Conservation (phyloP, 2,797 vertebrate genomes). For the Dryobates pubescens region DNA sequence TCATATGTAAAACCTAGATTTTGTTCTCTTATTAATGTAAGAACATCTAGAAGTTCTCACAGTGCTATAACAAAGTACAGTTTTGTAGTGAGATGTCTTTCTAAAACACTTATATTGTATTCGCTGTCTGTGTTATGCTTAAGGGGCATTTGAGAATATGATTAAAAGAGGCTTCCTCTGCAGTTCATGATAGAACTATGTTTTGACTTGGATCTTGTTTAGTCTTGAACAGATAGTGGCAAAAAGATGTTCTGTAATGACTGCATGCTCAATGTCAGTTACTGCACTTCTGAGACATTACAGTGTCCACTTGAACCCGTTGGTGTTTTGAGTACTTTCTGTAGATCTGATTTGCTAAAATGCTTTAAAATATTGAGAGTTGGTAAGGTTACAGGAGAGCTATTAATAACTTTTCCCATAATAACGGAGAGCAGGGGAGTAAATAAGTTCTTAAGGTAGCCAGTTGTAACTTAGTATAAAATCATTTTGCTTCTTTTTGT, state of each 20-base stretch:
- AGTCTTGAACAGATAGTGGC: not conserved
- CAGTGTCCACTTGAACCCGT: not conserved
- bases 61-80: not conserved
- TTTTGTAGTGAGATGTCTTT: not conserved
- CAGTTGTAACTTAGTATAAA: not conserved
- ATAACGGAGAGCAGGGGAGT: not conserved
- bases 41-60: not conserved
- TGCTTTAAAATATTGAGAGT: not conserved
- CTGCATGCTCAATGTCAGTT: not conserved
- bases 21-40: not conserved
- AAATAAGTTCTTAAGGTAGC: not conserved
- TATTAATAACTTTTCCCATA: not conserved
- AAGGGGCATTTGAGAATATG: not conserved
- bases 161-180: not conserved
- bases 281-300: not conserved
- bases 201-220: not conserved
- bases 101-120: not conserved
- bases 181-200: not conserved
- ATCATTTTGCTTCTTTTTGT: not conserved
- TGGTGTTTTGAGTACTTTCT: not conserved
- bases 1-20: not conserved
- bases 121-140: not conserved
- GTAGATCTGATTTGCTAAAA: not conserved
- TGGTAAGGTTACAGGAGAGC: not conserved
- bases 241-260: not conserved